These are phyloP conservation scores for Erebia ligea DNA, from an alignment of 2,888 invertebrate genomes.

Conservation along the genomic window DNA sequence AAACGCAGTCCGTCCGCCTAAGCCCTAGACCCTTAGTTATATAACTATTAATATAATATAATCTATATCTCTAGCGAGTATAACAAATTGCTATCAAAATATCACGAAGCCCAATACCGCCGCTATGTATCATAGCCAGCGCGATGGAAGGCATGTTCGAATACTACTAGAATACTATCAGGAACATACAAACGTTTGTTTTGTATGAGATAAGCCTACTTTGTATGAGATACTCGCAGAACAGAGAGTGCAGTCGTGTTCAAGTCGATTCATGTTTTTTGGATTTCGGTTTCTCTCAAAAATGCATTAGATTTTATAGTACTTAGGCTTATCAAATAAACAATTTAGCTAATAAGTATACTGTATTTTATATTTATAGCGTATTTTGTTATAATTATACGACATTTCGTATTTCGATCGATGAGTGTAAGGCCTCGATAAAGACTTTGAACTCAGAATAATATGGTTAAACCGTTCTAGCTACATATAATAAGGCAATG, in stretches of 20 bases:
- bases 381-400: background rate
- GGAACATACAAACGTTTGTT: background rate
- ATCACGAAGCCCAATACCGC: conserved; percentile 29
- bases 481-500: no score
- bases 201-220: background rate
- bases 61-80: conserved; percentile 25
- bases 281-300: no score
- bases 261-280: no score
- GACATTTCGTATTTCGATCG: background rate
- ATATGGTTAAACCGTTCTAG: no score
- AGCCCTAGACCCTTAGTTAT: no score
- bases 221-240: background rate
- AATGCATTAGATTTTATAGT: no score
- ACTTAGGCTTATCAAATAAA: no score
- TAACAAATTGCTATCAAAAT: conserved; percentile 42
- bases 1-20: no score
- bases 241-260: background rate
- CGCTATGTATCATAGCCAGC: background rate
- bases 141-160: conserved; percentile 5
- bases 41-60: background rate
- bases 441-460: no score
- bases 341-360: no score
- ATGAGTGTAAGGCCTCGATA: no score
- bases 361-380: background rate
- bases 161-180: background rate